phyloP scores from a whole-genome alignment of 2,113 vertebrate species.

The Cavia aperea region DNA sequence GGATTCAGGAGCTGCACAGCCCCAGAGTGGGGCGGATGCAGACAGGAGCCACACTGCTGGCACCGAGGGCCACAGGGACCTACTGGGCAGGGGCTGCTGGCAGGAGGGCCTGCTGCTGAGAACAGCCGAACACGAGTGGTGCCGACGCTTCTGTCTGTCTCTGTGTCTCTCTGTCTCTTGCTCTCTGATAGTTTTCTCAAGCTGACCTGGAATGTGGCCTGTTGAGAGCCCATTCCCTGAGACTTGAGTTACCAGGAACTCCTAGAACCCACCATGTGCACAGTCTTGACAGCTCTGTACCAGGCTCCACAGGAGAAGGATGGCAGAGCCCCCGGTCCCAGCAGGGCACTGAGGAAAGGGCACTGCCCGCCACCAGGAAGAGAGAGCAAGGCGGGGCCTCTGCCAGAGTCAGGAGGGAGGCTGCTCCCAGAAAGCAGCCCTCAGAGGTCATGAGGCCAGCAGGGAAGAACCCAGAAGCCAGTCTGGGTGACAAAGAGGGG shows the following conservation, averaged over 20 bases:
- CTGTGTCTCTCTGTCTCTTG: too few species aligned
- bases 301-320: background rate
- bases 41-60: background rate
- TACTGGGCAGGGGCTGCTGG: rapidly evolving
- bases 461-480: background rate
- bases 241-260: too few species aligned
- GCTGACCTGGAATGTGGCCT: background rate
- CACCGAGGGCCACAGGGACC: background rate
- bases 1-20: background rate
- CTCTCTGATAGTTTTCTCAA: background rate
- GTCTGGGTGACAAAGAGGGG: background rate
- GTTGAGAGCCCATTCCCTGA: background rate
- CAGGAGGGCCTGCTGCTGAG: background rate
- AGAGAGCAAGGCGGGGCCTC: too few species aligned
- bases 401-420: background rate
- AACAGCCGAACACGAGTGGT: background rate
- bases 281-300: rapidly evolving
- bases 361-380: background rate
- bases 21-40: rapidly evolving
- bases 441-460: rapidly evolving
- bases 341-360: background rate
- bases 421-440: background rate
- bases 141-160: background rate
- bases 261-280: background rate
- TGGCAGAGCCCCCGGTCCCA: too few species aligned